Evolutionary conservation across 2,888 invertebrate species (phyloP), one percentile per base, ranked within the genome.

Genomic region (Steinernema hermaphroditum): DNA sequence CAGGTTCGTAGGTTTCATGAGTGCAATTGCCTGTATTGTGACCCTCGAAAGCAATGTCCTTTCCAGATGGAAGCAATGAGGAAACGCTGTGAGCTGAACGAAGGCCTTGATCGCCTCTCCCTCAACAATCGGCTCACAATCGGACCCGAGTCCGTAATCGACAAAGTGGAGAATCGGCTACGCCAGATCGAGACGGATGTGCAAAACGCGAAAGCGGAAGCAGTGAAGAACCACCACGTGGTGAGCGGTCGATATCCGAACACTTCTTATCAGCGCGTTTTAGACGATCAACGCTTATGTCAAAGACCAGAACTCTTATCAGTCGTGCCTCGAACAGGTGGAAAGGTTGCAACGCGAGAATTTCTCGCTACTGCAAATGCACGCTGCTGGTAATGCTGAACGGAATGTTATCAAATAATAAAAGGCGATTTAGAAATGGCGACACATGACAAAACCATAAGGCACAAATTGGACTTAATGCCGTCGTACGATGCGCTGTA

Each of bases 401-500:
- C 24, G 8, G 29, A 16, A 54, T n/a, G 2, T 9, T 14, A 2
- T 16, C 14, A n/a, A n/a, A n/a, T n/a, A n/a, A n/a, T n/a, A n/a
- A n/a, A n/a, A n/a, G n/a, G n/a, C n/a, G n/a, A n/a, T n/a, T n/a
- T 73, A 77, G 82, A 82, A 12, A 44, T 74, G 19, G 74, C 62
- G 14, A 70, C 43, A 8, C 24, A 77, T 34, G 80, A 82, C 50
- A 69, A 78, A 37, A 49, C 69, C 32, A 69, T 82, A 72, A 74
- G 77, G 24, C 72, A 81, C 37, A 72, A 77, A 73, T 50, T 85
- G 29, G 85, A 84, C 32, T 71, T 80, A 69, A 68, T 86, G 71
- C 85, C 84, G 8, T 78, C 82, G 6, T 86, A 85, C 73, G 86
- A 86, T 68, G 82, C 83, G 0, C 77, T 86, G 24, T 86, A 85